A percentile compares a stretch with the other conserved stretches of the same genome.
Conservation (phyloP, 2,797 vertebrate species). For the Anguilla obscura region DNA sequence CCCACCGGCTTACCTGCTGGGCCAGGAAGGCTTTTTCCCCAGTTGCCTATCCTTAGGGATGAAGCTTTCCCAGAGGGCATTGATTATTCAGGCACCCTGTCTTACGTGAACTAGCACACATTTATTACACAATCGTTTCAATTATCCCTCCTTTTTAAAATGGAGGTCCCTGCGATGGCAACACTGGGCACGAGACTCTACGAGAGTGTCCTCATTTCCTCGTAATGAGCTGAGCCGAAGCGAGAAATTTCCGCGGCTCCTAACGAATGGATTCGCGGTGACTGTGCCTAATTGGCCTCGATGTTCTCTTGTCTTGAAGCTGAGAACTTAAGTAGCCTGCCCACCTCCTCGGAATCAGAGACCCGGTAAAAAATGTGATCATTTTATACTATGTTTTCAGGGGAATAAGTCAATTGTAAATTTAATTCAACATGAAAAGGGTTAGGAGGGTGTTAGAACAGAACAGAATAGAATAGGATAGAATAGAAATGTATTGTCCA, state of each 20-base stretch:
- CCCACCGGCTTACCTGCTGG: neutral
- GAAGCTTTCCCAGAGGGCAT: neutral
- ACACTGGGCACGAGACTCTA: neutral
- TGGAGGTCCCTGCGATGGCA: neutral
- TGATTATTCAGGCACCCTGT: neutral
- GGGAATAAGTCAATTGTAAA: neutral
- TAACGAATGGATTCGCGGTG: neutral
- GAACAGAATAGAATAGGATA: too few species aligned
- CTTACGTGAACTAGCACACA: neutral
- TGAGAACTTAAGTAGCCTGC: neutral
- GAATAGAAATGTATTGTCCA: too few species aligned
- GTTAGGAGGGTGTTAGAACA: neutral
- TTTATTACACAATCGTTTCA: neutral
- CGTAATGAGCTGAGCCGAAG: neutral
- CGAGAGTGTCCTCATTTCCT: neutral
- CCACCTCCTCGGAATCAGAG: neutral
- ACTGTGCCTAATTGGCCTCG: conserved; percentile 27
- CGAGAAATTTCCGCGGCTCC: neutral
- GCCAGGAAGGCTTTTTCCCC: neutral
- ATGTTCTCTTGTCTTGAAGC: neutral
- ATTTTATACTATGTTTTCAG: conserved; percentile 12
- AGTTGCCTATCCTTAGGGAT: neutral
- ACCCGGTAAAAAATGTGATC: neutral
- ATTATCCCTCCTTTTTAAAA: conserved; percentile 2
- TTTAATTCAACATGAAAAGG: neutral